Evolutionary conservation across 2,888 invertebrate genomes (phyloP).

Genomic region (Drosophila colorata): DNA sequence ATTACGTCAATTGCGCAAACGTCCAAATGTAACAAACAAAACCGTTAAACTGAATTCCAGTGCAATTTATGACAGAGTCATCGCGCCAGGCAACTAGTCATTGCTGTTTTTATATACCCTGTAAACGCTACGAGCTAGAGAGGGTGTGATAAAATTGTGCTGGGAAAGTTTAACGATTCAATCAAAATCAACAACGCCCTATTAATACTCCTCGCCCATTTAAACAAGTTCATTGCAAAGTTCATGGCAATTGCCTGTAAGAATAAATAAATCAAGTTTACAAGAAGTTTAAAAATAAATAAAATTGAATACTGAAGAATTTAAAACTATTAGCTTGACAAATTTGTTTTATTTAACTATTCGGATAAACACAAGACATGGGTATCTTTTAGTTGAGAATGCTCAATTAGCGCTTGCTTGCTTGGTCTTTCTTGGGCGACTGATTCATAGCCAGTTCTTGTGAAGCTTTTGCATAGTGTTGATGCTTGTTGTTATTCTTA

Average conservation of each 20-base stretch:
- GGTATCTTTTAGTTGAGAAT: constrained; percentile 12
- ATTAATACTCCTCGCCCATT: too few relatives aligned
- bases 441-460: constrained; percentile 76
- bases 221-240: background rate
- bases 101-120: constrained; percentile 26
- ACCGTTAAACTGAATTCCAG: constrained; percentile 70
- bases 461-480: constrained; percentile 64
- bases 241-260: background rate
- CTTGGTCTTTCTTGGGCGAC: constrained; percentile 41
- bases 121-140: background rate
- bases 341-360: too few relatives aligned
- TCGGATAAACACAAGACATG: background rate
- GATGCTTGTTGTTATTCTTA: constrained; percentile 36
- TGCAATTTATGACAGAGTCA: constrained; percentile 66
- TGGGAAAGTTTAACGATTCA: background rate
- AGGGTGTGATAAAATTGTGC: background rate
- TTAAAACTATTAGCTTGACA: background rate
- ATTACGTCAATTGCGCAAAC: constrained; percentile 78
- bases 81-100: constrained; percentile 16
- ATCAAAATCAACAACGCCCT: background rate
- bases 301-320: background rate
- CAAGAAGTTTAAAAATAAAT: too few relatives aligned
- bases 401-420: constrained; percentile 2
- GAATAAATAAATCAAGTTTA: too few relatives aligned
- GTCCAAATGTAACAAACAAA: constrained; percentile 74